These are phyloP conservation scores for Andrena marginata DNA, from an alignment of 2,888 invertebrate genomes.

Conservation along the genomic window DNA sequence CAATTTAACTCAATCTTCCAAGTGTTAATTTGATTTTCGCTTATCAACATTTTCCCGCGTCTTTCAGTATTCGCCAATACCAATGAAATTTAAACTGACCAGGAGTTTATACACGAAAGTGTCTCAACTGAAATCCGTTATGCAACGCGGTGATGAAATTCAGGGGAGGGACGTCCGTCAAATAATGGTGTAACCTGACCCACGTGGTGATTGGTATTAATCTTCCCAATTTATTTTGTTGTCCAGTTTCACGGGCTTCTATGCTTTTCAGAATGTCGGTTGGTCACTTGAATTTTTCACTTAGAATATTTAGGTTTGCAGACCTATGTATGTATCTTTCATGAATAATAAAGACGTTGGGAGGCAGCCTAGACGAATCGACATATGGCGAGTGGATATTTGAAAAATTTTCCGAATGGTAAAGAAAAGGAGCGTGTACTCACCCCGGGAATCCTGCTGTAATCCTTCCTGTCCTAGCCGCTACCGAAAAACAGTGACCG, in stretches of 20 bases:
- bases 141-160: constrained; percentile 69
- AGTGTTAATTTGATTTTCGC: no score
- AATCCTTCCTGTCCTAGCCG: constrained; percentile 52
- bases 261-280: constrained; percentile 40
- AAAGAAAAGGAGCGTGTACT: not conserved
- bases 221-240: constrained; percentile 68
- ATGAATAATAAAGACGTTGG: no score
- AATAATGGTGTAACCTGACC: constrained; percentile 73
- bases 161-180: constrained; percentile 65
- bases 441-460: constrained; percentile 29
- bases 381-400: not conserved
- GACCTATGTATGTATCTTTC: no score
- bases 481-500: constrained; percentile 71
- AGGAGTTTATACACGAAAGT: constrained; percentile 13
- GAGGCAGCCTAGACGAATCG: not conserved
- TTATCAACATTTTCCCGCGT: not conserved
- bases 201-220: constrained; percentile 71
- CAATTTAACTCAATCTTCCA: no score
- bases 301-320: not conserved
- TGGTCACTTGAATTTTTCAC: constrained; percentile 8
- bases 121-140: constrained; percentile 58
- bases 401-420: not conserved
- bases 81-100: not conserved
- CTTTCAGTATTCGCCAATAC: not conserved
- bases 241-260: constrained; percentile 40